Evolutionary conservation across 2,113 vertebrate genomes (phyloP).

Genomic region (Corydoras sp.): DNA sequence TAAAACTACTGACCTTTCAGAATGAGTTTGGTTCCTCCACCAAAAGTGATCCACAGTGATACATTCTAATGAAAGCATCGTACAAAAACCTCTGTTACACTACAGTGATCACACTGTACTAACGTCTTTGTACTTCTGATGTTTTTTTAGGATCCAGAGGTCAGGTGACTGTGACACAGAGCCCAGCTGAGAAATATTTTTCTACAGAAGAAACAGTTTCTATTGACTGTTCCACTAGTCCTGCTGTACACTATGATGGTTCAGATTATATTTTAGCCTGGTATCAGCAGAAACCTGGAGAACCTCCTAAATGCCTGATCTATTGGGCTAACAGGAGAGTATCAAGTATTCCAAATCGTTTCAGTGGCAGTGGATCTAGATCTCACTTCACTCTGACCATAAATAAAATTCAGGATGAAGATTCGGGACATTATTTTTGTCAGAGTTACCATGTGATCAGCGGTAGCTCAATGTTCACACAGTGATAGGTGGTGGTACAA

Average conservation of each 20-base stretch:
- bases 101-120: background rate
- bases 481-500: slow-evolving; percentile 45
- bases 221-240: slow-evolving; percentile 41
- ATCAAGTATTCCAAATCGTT: slow-evolving; percentile 30
- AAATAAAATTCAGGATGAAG: slow-evolving; percentile 41
- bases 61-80: background rate
- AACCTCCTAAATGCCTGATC: slow-evolving; percentile 47
- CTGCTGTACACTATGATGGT: background rate
- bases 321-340: accelerated
- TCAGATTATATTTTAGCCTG: slow-evolving; percentile 15
- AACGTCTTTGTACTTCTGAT: background rate
- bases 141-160: slow-evolving; percentile 45
- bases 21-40: background rate
- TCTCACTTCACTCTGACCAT: slow-evolving; percentile 50
- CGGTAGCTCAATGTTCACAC: background rate
- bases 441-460: accelerated
- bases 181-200: slow-evolving; percentile 30
- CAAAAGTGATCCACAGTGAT: background rate
- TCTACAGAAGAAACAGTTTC: slow-evolving; percentile 29
- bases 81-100: slow-evolving; percentile 12
- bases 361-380: slow-evolving; percentile 46
- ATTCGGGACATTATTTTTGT: slow-evolving; percentile 54
- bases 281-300: slow-evolving; percentile 54
- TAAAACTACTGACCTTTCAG: background rate
- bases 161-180: slow-evolving; percentile 53